Base-by-base conservation (phyloP, 2,113 vertebrate species). In the Rhabdornis inornatus region DNA sequence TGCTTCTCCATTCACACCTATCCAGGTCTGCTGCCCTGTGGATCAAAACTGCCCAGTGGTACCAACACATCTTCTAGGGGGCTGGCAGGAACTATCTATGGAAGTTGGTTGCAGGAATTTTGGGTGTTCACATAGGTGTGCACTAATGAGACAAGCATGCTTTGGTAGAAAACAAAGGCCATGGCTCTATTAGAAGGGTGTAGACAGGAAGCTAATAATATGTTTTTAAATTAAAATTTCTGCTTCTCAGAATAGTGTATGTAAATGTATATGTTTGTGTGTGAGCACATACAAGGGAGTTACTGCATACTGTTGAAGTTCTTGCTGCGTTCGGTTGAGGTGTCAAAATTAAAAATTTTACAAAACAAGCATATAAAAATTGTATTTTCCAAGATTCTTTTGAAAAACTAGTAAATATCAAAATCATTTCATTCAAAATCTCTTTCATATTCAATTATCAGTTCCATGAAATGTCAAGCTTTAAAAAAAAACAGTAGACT, bases 1-100 rank as follows among this genome's bases (percentile, higher is more conserved):
- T 61, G 37, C 31, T 82, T 69, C 64, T 53, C 10, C 10, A 1
- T 13, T 35, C 49, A 33, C 37, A 9, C n/a, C 33, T 12, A 0
- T 5, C 61, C 74, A 64, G 21, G 5, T 56, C 68, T 40, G 22
- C 37, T 1, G 11, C 40, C 33, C 19, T 11, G 1, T 12, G 49
- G 7, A 8, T 39, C 24, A 27, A 37, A 83, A 35, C 11, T 4
- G 1, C 39, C 15, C 56, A 21, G 56, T 3, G 8, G n/a, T 30
- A 70, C 39, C 30, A 56, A 15, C 21, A 11, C 35, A 17, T 56
- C 33, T 50, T 50, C 49, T 15, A 4, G 22, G 35, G 17, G 0
- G 5, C 28, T 35, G 42, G 39, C 15, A 64, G 31, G 66, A 90
- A 18, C 28, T 35, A 1, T 20, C 0, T 0, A 3, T 25, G 47